Evolutionary conservation across 2,797 vertebrate species (phyloP).

Genomic region (Poecile montanus): DNA sequence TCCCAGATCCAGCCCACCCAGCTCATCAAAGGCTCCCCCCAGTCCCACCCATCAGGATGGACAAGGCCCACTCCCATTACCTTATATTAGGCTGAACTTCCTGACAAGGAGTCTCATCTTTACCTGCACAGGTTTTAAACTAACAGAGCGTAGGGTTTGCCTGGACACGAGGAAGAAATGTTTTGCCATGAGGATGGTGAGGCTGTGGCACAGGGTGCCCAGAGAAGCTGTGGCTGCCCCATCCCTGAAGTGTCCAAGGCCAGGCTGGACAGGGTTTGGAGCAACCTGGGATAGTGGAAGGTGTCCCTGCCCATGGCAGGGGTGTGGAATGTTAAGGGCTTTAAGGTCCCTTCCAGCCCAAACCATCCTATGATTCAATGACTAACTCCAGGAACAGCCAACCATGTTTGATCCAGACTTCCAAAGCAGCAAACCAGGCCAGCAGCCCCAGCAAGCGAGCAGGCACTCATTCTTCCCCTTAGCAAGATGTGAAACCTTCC

Average conservation of each 20-base stretch:
- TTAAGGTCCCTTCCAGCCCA: not conserved
- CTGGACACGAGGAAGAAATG: not conserved
- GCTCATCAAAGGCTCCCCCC: not conserved
- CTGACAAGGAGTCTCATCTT: not conserved
- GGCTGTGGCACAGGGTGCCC: not conserved
- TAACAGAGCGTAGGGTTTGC: not conserved
- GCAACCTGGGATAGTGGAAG: not conserved
- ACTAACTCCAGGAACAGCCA: not conserved
- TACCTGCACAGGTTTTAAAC: not conserved
- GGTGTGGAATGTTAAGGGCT: fast-evolving
- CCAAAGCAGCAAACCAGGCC: not conserved
- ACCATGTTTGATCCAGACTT: not conserved
- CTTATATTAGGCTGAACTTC: not conserved
- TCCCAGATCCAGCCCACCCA: fast-evolving
- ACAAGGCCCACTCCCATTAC: not conserved
- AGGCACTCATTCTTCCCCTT: not conserved
- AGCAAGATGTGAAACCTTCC: not conserved
- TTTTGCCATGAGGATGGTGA: not conserved
- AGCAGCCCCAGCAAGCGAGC: not conserved
- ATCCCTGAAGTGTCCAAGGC: not conserved
- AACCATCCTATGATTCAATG: not conserved
- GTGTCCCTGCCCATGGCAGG: not conserved
- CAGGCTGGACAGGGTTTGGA: fast-evolving
- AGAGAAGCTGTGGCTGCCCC: not conserved
- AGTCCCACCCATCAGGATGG: fast-evolving